A percentile compares a stretch with the other conserved stretches of the same genome.
phyloP scores from a whole-genome alignment of 37 sponge, comb jelly and placozoan species.

The Halisarca cf. caerulea region DNA sequence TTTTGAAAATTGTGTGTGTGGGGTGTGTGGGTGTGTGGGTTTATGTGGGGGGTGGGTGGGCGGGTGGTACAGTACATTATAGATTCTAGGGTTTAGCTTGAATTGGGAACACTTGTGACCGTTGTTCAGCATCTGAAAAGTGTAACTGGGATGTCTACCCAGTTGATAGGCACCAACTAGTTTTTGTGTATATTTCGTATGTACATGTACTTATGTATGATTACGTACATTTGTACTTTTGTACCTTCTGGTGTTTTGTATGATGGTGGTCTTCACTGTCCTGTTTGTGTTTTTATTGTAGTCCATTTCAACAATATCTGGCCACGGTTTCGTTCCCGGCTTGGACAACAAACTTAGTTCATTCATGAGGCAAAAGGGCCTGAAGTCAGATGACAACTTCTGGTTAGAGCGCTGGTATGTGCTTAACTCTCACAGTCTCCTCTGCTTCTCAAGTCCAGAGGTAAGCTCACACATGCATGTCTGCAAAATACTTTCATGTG shows the following conservation, averaged over 20 bases:
- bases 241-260: too few species aligned
- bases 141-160: too few species aligned
- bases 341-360: slow-evolving; percentile 37
- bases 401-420: slow-evolving; percentile 65
- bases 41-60: background rate
- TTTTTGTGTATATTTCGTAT: too few species aligned
- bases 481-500: too few species aligned
- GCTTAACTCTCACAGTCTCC: slow-evolving; percentile 38
- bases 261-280: too few species aligned
- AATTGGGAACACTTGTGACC: too few species aligned
- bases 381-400: background rate
- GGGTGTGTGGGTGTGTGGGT: background rate
- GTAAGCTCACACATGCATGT: slow-evolving; percentile 5
- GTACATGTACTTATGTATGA: background rate
- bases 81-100: too few species aligned
- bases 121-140: too few species aligned
- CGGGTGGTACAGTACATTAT: too few species aligned
- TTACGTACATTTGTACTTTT: background rate
- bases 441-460: slow-evolving; percentile 42
- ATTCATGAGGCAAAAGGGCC: slow-evolving; percentile 40
- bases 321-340: slow-evolving; percentile 7
- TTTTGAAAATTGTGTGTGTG: background rate
- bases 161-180: too few species aligned
- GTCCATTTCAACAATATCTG: background rate
- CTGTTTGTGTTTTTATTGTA: background rate